Evolutionary conservation across 2,888 invertebrate species (phyloP), one percentile per base, ranked within the genome.

Genomic region (Bombylius discolor): DNA sequence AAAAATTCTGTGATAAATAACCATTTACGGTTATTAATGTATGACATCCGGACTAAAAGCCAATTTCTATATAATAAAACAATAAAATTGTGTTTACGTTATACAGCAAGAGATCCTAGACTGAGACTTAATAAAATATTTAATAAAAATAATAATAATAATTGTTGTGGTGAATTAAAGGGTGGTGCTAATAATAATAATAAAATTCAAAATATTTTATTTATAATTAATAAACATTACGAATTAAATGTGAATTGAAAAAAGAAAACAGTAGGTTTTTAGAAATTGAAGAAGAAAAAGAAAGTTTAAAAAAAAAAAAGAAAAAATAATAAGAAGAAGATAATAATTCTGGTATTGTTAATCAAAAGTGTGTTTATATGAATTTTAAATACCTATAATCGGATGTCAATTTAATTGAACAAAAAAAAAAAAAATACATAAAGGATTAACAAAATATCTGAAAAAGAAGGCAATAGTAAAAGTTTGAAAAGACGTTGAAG

Each of bases 91-190:
- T 73, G 71, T 63, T 65, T 72, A 52, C 66, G 68, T 61, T 73
- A 72, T 59, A 72, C 71, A 49, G 71, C 71, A 58, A 69, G 74
- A 62, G 73, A 73, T 69, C 73, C 74, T 59, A 68, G 70, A 61
- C 68, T 73, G 67, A 71, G 72, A 68, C 64, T 67, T 59, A 66
- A 68, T 67, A 68, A 68, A 70, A 46, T 57, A 54, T 58, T 52
- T 23, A 60, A 53, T 58, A 57, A 61, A 47, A 56, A 55, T 51
- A 57, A 36, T 45, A 51, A 49, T 50, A 52, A 48, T 53, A 33
- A 34, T 56, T 56, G 53, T 58, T 59, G 51, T 60, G 57, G 58
- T 61, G 59, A 62, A 59, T 61, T 57, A 53, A 60, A 49, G 48
- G 52, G 59, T 57, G 58, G 52, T 53, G 52, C 48, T 57, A 49